Percentiles rank a stretch among this genome's conserved stretches.
Conservation (phyloP, 2,797 vertebrate species). For the Luscinia megarhynchos region DNA sequence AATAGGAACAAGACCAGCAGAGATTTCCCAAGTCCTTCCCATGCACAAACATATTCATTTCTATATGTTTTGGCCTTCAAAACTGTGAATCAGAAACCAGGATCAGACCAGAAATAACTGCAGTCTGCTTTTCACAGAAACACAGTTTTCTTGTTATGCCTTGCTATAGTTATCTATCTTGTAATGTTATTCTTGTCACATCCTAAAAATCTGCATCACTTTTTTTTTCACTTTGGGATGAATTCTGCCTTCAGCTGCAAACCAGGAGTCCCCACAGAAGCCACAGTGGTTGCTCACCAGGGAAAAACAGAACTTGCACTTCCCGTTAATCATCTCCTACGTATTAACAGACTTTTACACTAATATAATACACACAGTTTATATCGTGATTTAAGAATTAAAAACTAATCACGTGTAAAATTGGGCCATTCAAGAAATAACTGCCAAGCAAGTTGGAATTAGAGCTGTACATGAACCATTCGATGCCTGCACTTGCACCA, state of each 20-base stretch:
- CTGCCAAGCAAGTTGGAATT: conserved; percentile 44
- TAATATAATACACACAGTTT: conserved; percentile 9
- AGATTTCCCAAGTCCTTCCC: conserved; percentile 6
- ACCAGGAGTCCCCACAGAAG: conserved; percentile 24
- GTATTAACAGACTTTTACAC: neutral
- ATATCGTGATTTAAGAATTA: conserved; percentile 52
- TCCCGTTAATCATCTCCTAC: neutral
- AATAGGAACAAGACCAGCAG: neutral
- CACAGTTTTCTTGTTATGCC: conserved; percentile 41
- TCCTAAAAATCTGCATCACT: conserved; percentile 22
- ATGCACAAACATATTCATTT: neutral
- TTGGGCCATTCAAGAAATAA: conserved; percentile 60
- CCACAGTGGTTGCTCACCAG: neutral
- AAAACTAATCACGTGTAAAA: conserved; percentile 61
- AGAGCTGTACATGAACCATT: conserved; percentile 6
- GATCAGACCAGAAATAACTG: conserved; percentile 41
- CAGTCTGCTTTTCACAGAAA: conserved; percentile 60
- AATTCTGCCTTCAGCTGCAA: conserved; percentile 43
- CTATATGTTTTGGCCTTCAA: conserved; percentile 13
- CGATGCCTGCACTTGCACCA: conserved; percentile 29
- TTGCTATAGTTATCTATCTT: conserved; percentile 29
- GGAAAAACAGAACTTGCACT: neutral
- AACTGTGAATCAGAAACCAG: conserved; percentile 24
- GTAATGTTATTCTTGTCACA: conserved; percentile 32
- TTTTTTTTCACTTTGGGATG: neutral